Percentiles rank a stretch among this genome's conserved stretches.
Conservation (phyloP, 2,113 vertebrate genomes). For the Ailuropoda melanoleuca region DNA sequence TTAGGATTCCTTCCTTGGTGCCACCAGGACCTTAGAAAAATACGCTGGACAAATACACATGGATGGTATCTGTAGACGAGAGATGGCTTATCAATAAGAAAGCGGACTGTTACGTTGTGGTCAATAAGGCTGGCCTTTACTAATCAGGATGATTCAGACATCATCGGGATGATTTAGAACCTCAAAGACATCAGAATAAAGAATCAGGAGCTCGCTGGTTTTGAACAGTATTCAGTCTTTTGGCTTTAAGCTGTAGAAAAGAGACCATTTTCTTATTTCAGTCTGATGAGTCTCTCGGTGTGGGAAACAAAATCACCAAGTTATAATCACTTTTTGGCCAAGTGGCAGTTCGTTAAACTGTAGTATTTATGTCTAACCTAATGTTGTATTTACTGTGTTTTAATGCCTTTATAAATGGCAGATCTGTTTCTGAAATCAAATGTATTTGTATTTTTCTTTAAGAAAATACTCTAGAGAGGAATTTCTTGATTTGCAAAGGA, state of each 20-base stretch:
- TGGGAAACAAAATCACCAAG: constrained; percentile 75
- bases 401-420: constrained; percentile 84
- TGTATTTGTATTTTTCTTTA: constrained; percentile 83
- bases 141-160: constrained; percentile 62
- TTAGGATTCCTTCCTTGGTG: background rate
- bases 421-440: constrained; percentile 85
- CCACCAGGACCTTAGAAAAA: constrained; percentile 59
- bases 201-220: constrained; percentile 64
- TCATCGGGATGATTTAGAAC: constrained; percentile 63
- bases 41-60: constrained; percentile 39
- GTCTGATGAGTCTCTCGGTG: constrained; percentile 69
- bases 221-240: constrained; percentile 57
- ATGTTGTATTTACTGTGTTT: constrained; percentile 82
- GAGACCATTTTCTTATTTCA: constrained; percentile 71
- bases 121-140: constrained; percentile 68
- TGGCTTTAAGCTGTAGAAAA: constrained; percentile 36
- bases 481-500: constrained; percentile 12
- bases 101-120: constrained; percentile 35
- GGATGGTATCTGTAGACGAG: constrained; percentile 59
- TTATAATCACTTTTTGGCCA: constrained; percentile 81
- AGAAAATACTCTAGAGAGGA: background rate
- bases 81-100: constrained; percentile 54
- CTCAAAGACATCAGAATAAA: constrained; percentile 45
- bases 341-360: constrained; percentile 82
- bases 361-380: constrained; percentile 81